Conservation (phyloP, 2,113 vertebrate genomes). For the Tupaia tana region DNA sequence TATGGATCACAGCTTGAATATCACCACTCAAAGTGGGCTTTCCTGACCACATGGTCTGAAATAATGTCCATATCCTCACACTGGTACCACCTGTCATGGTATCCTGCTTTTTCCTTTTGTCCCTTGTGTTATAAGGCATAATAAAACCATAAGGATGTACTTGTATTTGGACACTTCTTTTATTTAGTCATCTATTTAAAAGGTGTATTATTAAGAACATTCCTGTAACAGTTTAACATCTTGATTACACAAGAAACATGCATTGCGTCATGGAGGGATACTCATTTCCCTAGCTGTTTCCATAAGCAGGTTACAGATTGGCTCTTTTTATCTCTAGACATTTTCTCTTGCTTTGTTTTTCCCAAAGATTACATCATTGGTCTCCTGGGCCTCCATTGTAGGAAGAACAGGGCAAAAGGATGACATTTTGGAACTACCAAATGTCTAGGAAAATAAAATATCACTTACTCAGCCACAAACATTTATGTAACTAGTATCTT, state of each 20-base stretch:
- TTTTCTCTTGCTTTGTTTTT: constrained; percentile 14
- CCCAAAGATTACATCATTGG: background rate
- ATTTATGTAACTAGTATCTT: background rate
- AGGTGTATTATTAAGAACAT: background rate
- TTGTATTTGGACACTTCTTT: background rate
- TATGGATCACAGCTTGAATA: background rate
- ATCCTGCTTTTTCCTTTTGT: background rate
- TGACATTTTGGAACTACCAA: background rate
- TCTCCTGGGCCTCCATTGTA: background rate
- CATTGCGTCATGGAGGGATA: background rate
- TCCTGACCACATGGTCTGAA: background rate
- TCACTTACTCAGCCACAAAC: constrained; percentile 50
- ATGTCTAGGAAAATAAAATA: background rate
- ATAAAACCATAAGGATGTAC: background rate
- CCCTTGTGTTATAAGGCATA: background rate
- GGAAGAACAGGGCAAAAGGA: background rate
- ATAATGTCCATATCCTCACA: background rate
- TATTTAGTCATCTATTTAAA: background rate
- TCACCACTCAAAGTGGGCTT: background rate
- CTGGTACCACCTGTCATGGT: background rate
- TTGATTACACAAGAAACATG: background rate
- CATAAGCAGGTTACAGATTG: accelerated
- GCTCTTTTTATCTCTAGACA: background rate
- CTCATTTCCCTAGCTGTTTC: background rate
- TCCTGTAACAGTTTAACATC: background rate